Evolutionary conservation across 2,888 invertebrate genomes (phyloP).

Genomic region (Nephrotoma appendiculata): DNA sequence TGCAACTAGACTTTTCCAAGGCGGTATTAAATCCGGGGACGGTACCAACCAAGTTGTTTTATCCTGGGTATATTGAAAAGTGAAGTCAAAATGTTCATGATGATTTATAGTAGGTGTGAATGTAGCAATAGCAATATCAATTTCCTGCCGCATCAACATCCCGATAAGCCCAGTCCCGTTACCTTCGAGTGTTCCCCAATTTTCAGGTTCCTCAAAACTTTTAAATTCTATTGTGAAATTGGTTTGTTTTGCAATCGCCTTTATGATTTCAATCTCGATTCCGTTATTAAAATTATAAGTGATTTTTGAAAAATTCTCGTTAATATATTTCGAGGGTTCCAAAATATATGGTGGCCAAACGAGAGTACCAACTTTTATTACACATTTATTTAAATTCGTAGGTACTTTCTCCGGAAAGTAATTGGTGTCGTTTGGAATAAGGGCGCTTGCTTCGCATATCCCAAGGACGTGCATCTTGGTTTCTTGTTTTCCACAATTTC

Average conservation of each 20-base stretch:
- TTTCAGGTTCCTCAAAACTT: neutral
- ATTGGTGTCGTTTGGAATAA: neutral
- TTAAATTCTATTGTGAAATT: slow-evolving; percentile 2
- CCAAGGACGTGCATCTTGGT: neutral
- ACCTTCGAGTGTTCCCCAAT: slow-evolving; percentile 5
- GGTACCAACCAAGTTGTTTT: slow-evolving; percentile 7
- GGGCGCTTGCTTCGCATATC: neutral
- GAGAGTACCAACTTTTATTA: neutral
- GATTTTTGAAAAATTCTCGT: neutral
- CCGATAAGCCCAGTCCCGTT: slow-evolving; percentile 5
- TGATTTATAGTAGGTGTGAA: neutral
- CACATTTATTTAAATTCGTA: neutral
- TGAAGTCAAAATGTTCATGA: slow-evolving; percentile 6
- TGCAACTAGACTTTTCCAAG: slow-evolving; percentile 2
- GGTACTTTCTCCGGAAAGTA: neutral
- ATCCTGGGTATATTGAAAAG: slow-evolving; percentile 7
- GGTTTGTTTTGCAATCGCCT: neutral
- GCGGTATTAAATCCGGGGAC: neutral
- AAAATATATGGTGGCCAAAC: slow-evolving; percentile 6
- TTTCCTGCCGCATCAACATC: neutral
- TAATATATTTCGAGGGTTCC: neutral
- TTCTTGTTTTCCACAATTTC: slow-evolving; percentile 6
- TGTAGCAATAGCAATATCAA: slow-evolving; percentile 5
- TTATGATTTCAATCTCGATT: slow-evolving; percentile 3
- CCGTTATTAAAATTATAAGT: neutral